Evolutionary conservation across 2,113 vertebrate genomes (phyloP), one percentile per base, ranked within the genome.

Genomic region (Perca schrenkii): DNA sequence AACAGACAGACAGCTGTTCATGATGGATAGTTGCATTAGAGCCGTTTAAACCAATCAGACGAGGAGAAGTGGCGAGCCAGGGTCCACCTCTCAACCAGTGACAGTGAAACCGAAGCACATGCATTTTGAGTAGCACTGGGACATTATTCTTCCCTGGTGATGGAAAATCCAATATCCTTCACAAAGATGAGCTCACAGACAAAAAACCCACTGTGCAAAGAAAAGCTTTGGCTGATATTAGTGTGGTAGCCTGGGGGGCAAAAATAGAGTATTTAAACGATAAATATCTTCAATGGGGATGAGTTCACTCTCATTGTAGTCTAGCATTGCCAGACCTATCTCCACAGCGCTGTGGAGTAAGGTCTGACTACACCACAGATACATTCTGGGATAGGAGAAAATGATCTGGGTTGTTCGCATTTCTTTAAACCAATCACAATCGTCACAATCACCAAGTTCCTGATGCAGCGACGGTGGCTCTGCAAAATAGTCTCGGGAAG

Each of bases 1-100:
- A 21, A 31, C 58, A 14, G 54, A 65, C 61, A 46, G 58, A 65
- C 82, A 36, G 80, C 72, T 79, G 79, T 1, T 64, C 21, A 25
- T 83, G 80, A 90, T 80, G 53, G 62, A 85, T 80, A 3, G 62
- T 10, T 61, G 46, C 74, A 69, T 86, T 85, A 65, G 22, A 62
- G 17, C 14, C 28, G n/a, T 75, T 53, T 69, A 68, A 82, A 77
- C 80, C 76, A 86, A 79, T 79, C 76, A 63, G 50, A 71, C 8
- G 66, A 63, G 67, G 6, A 36, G 54, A 49, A 12, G 68, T 0
- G 31, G 58, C 11, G 1, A 43, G 58, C 8, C 12, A n/a, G 15
- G 0, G 47, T 79, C 70, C 73, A 66, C 57, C 77, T 68, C 0
- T 0, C 60, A 28, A 69, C 56, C 62, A 19, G n/a, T 8, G n/a